phyloP scores from a whole-genome alignment of 1,140 invertebrate genomes.

The Heterodera schachtii region DNA sequence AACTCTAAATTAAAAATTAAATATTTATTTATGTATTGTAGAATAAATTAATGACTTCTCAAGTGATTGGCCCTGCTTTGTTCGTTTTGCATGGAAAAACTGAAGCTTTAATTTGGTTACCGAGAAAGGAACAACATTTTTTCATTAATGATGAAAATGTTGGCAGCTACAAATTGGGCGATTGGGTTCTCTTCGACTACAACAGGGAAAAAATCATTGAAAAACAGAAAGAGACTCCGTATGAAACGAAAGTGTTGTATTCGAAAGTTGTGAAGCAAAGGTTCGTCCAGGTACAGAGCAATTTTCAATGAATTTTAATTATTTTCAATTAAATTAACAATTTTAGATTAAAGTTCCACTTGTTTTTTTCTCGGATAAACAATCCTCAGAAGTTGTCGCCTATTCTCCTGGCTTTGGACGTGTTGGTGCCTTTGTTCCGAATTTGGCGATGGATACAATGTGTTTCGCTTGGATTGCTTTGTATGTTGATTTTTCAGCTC shows the following conservation, averaged over 20 bases:
- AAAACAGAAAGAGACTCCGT: background rate
- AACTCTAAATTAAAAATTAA: too few relatives aligned
- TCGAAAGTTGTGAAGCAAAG: background rate
- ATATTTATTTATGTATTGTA: too few relatives aligned
- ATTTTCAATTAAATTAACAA: background rate
- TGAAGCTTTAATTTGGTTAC: background rate
- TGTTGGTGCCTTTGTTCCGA: background rate
- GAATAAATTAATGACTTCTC: background rate
- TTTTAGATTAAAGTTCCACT: slow-evolving; percentile 19
- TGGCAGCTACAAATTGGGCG: background rate
- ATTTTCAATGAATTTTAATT: background rate
- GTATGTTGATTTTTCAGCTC: background rate
- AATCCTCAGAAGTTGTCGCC: background rate
- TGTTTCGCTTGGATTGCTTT: slow-evolving; percentile 27
- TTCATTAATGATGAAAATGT: background rate
- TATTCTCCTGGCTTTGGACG: slow-evolving; percentile 30
- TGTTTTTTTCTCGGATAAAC: slow-evolving; percentile 14
- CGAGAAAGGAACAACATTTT: background rate
- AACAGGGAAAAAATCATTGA: background rate
- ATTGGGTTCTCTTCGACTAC: slow-evolving; percentile 1
- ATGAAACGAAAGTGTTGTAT: background rate
- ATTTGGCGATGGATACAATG: slow-evolving; percentile 4
- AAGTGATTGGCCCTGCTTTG: background rate
- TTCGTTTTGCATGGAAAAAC: background rate
- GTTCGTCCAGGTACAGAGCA: background rate